Conservation (phyloP, 2,797 vertebrate genomes). For the Chelon labrosus region DNA sequence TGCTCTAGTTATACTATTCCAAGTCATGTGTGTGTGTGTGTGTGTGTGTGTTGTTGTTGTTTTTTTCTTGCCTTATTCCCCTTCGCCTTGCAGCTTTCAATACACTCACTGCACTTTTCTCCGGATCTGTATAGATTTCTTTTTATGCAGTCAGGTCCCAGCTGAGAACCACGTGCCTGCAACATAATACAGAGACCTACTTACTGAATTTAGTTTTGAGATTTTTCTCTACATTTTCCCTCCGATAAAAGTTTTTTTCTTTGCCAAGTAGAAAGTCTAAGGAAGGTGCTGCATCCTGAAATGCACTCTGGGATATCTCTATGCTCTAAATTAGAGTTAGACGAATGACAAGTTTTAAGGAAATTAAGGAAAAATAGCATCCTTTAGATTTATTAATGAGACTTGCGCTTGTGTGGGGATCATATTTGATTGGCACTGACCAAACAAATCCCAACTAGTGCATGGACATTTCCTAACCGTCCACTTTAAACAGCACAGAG, state of each 20-base stretch:
- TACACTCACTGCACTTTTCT: conserved; percentile 33
- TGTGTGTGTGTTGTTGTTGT: conserved; percentile 1
- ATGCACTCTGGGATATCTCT: background rate
- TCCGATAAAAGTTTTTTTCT: background rate
- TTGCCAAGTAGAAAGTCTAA: background rate
- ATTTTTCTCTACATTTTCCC: conserved; percentile 10
- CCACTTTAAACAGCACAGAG: background rate
- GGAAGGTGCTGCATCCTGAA: background rate
- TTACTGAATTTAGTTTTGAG: conserved; percentile 43
- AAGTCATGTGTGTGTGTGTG: conserved; percentile 10
- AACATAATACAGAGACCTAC: conserved; percentile 36
- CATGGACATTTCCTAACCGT: background rate
- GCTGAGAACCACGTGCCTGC: conserved; percentile 37
- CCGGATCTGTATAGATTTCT: conserved; percentile 39
- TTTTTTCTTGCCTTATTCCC: conserved; percentile 14
- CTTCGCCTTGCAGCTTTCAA: conserved; percentile 11
- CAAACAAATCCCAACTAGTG: background rate
- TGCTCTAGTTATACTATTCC: conserved; percentile 23
- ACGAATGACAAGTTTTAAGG: background rate
- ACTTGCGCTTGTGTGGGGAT: background rate
- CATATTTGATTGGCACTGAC: conserved; percentile 16
- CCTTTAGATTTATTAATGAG: too few relatives aligned
- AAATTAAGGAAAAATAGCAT: too few relatives aligned
- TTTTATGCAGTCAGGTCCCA: conserved; percentile 46
- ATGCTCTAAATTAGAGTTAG: background rate